phyloP scores from a whole-genome alignment of 2,888 invertebrate species.

The Cephus nigrinus region DNA sequence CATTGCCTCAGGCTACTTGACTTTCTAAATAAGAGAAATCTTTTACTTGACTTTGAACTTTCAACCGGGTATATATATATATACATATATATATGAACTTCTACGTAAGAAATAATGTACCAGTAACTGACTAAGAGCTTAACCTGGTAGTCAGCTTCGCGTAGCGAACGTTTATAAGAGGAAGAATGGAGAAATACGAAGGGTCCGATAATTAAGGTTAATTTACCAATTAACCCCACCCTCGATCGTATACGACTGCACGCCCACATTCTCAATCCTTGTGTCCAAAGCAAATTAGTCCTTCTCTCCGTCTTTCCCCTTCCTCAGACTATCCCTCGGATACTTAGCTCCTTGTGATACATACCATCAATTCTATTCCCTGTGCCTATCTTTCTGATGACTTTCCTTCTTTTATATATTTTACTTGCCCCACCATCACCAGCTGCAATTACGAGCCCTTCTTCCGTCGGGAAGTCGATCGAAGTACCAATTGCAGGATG shows the following conservation, averaged over 20 bases:
- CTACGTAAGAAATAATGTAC: background rate
- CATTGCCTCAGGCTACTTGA: background rate
- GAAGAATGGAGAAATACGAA: slow-evolving; percentile 9
- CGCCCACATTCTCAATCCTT: background rate
- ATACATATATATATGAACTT: background rate
- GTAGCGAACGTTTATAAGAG: background rate
- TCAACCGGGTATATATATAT: background rate
- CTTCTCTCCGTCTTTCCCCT: background rate
- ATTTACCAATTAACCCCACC: slow-evolving; percentile 39
- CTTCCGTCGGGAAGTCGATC: background rate
- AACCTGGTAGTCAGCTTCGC: background rate
- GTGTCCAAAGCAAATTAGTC: background rate
- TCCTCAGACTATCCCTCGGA: background rate
- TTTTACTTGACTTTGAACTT: background rate
- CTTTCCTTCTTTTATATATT: background rate
- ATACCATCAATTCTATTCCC: background rate
- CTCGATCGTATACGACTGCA: background rate
- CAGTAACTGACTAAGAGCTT: background rate
- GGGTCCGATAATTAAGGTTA: slow-evolving; percentile 40
- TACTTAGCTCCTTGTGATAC: background rate
- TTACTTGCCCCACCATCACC: background rate
- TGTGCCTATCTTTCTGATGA: background rate
- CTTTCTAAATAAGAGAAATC: background rate
- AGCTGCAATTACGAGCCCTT: background rate
- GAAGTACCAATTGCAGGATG: background rate